Conservation (phyloP, 2,113 vertebrate species). For the Tachuris rubrigastra region DNA sequence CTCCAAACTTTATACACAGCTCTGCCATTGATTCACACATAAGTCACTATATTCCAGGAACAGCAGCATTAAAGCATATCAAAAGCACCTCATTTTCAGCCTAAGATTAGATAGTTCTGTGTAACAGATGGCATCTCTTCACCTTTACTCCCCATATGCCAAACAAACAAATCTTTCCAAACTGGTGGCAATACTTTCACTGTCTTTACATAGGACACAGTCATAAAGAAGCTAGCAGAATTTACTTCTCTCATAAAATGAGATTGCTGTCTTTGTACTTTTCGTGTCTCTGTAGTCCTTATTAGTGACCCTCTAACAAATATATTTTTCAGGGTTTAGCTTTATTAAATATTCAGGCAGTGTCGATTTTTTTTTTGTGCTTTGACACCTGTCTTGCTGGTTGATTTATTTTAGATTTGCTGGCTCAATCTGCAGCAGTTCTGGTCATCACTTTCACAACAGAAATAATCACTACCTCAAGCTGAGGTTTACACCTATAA, state of each 20-base stretch:
- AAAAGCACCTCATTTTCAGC: not conserved
- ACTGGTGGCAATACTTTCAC: not conserved
- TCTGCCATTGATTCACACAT: not conserved
- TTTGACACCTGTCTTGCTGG: not conserved
- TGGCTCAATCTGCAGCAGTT: not conserved
- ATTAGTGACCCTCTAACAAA: not conserved
- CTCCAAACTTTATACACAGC: not conserved
- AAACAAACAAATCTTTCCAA: conserved; percentile 4
- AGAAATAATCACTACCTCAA: conserved; percentile 8
- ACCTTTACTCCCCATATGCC: not conserved
- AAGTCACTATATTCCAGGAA: not conserved
- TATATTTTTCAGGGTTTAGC: not conserved
- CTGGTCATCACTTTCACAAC: not conserved
- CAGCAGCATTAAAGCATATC: not conserved
- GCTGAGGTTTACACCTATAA: conserved; percentile 10
- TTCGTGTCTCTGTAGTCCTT: not conserved
- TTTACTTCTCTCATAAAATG: not conserved
- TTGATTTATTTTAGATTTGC: not conserved
- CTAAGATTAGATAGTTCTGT: not conserved
- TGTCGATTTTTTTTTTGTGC: not conserved
- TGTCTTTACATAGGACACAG: not conserved
- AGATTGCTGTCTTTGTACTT: not conserved
- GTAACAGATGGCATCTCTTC: not conserved
- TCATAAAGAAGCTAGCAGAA: not conserved
- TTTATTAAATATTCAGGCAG: not conserved